A percentile compares a stretch with the other conserved stretches of the same genome.
Evolutionary conservation across 1,140 invertebrate species (phyloP).

Genomic region (Carcinoscorpius rotundicauda): DNA sequence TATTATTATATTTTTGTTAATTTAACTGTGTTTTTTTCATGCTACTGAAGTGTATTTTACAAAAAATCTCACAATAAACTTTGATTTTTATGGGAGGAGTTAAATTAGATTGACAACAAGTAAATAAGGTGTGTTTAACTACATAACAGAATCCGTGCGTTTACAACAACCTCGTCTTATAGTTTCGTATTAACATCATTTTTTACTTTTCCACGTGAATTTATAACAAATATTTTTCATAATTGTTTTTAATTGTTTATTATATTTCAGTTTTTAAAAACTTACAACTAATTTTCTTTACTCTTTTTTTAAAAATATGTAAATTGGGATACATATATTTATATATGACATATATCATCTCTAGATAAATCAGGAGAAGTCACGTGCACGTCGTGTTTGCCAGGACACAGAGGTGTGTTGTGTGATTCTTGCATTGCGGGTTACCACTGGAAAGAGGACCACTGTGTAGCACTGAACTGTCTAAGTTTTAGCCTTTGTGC

Average conservation of each 20-base stretch:
- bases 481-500: constrained; percentile 17
- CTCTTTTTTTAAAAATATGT: background rate
- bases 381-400: constrained; percentile 17
- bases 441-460: constrained; percentile 20
- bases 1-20: too few species aligned
- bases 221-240: background rate
- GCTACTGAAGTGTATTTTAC: too few species aligned
- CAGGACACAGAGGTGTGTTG: constrained; percentile 18
- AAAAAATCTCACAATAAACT: too few species aligned
- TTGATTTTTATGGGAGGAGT: too few species aligned
- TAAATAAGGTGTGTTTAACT: too few species aligned
- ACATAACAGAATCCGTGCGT: too few species aligned
- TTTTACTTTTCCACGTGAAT: background rate
- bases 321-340: background rate
- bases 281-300: background rate
- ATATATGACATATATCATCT: background rate
- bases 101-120: too few species aligned
- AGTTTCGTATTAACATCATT: background rate
- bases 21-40: too few species aligned
- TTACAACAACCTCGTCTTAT: too few species aligned
- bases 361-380: constrained; percentile 14
- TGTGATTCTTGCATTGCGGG: constrained; percentile 19
- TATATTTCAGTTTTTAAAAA: background rate
- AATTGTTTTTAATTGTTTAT: too few species aligned
- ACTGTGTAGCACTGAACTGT: constrained; percentile 18